Percentiles rank a stretch among this genome's conserved stretches.
Conservation (phyloP, 1,140 invertebrate genomes). For the Drusus annulatus region DNA sequence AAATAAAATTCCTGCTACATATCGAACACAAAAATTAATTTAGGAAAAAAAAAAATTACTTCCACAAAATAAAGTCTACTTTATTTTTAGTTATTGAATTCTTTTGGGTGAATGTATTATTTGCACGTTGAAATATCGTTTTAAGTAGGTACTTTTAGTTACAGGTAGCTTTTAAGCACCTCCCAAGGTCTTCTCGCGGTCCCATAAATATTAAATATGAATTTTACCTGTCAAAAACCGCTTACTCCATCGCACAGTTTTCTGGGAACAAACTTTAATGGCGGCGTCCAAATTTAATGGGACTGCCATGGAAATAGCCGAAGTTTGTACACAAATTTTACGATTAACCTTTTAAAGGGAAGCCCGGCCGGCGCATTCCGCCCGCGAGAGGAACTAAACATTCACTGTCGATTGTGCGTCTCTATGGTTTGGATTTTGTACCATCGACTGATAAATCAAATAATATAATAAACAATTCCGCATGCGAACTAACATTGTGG, state of each 20-base stretch:
- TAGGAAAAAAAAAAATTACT: too few species aligned
- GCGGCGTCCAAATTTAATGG: slow-evolving; percentile 29
- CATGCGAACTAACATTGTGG: too few species aligned
- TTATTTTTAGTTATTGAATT: background rate
- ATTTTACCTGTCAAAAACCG: slow-evolving; percentile 28
- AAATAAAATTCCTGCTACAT: too few species aligned
- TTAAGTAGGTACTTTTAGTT: background rate
- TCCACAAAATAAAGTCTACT: too few species aligned
- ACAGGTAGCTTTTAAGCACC: background rate
- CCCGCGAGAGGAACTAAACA: too few species aligned
- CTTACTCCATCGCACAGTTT: background rate
- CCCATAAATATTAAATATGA: slow-evolving; percentile 20
- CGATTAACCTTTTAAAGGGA: slow-evolving; percentile 12
- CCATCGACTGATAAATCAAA: too few species aligned
- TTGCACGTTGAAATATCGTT: background rate
- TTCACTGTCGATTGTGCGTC: too few species aligned
- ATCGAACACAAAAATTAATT: background rate
- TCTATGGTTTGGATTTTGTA: too few species aligned
- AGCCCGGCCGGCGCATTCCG: background rate
- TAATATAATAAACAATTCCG: too few species aligned
- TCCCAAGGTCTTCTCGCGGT: background rate
- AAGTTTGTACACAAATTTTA: slow-evolving; percentile 23
- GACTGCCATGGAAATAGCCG: background rate
- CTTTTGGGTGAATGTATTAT: background rate
- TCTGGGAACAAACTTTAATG: slow-evolving; percentile 2